These are phyloP conservation scores for Alcis repandata DNA, from an alignment of 2,888 invertebrate genomes.

Conservation along the genomic window DNA sequence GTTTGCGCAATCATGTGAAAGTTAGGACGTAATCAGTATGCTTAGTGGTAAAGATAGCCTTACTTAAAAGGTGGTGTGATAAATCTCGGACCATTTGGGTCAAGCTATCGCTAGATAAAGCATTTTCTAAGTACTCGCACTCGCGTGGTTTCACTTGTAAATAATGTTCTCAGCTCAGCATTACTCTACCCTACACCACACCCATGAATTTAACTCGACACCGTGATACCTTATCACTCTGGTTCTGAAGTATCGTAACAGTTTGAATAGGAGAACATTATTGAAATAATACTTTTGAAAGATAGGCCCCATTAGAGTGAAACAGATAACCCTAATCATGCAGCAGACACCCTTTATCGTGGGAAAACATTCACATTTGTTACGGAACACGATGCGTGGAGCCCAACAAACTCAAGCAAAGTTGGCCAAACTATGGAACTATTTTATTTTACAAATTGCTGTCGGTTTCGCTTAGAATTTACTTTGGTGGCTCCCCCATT, in stretches of 20 bases:
- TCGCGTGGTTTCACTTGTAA: slow-evolving; percentile 27
- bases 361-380: slow-evolving; percentile 72
- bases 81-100: slow-evolving; percentile 57
- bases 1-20: slow-evolving; percentile 76
- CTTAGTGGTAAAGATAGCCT: slow-evolving; percentile 61
- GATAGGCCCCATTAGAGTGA: slow-evolving; percentile 50
- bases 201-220: slow-evolving; percentile 3
- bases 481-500: background rate
- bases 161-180: slow-evolving; percentile 17
- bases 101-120: slow-evolving; percentile 52
- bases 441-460: background rate
- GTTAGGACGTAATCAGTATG: slow-evolving; percentile 62
- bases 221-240: slow-evolving; percentile 3
- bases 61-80: slow-evolving; percentile 69
- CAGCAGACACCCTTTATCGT: slow-evolving; percentile 61
- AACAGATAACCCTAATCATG: slow-evolving; percentile 56
- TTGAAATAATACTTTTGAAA: slow-evolving; percentile 37
- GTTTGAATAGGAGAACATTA: slow-evolving; percentile 18
- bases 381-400: slow-evolving; percentile 55
- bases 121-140: slow-evolving; percentile 27
- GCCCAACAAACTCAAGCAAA: background rate
- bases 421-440: background rate
- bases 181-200: background rate
- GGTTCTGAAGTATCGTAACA: slow-evolving; percentile 15
- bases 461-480: background rate